Conservation (phyloP, 2,113 vertebrate genomes). For the Piprites chloris region DNA sequence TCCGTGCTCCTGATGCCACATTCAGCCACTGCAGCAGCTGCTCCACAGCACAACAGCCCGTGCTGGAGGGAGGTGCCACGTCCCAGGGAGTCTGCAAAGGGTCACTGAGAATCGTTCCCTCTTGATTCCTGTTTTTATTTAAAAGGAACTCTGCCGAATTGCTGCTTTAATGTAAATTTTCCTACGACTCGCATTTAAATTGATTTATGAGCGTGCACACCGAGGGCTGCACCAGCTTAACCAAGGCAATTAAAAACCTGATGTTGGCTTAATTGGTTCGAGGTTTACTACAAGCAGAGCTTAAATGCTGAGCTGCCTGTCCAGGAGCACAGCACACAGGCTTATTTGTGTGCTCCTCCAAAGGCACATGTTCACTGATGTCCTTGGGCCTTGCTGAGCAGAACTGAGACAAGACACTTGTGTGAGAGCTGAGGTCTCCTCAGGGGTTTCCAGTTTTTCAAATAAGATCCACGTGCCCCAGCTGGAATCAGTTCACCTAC, state of each 20-base stretch:
- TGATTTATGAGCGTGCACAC: neutral
- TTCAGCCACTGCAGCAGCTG: neutral
- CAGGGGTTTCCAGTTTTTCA: neutral
- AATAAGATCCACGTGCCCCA: neutral
- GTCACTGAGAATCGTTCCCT: neutral
- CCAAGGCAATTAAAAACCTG: constrained; percentile 47
- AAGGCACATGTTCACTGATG: neutral
- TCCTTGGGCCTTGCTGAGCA: neutral
- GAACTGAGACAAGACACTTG: neutral
- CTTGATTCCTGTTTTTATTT: neutral
- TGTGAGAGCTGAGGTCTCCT: neutral
- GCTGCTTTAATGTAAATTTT: neutral
- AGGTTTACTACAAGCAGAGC: neutral
- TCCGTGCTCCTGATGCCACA: fast-evolving
- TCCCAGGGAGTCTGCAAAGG: neutral
- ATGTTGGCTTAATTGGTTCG: constrained; percentile 14
- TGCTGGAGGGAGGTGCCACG: neutral
- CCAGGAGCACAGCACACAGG: neutral
- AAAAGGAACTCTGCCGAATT: neutral
- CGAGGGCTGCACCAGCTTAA: neutral
- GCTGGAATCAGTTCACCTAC: neutral
- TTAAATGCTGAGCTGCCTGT: neutral
- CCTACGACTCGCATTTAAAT: neutral
- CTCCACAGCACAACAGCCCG: fast-evolving
- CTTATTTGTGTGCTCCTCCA: neutral